Evolutionary conservation across 2,888 invertebrate species (phyloP).

Genomic region (Rhyacophila evoluta): DNA sequence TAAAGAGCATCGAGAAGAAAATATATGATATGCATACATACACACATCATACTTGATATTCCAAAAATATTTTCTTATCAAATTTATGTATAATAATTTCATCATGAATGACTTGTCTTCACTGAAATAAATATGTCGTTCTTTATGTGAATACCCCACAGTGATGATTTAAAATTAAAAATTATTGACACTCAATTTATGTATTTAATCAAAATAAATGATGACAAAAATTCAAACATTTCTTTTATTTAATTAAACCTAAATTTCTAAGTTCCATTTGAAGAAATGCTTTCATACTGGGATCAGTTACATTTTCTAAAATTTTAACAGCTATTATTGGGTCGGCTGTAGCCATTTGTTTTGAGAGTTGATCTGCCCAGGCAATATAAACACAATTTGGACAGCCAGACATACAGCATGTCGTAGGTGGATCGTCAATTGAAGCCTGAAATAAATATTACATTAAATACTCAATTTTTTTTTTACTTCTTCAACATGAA

Average conservation of each 20-base stretch:
- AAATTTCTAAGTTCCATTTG: constrained; percentile 77
- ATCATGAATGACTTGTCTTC: too few relatives aligned
- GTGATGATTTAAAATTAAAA: too few relatives aligned
- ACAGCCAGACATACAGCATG: constrained; percentile 93
- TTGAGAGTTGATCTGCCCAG: constrained; percentile 83
- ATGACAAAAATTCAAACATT: background rate
- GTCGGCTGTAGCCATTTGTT: constrained; percentile 73
- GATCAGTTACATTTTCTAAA: constrained; percentile 81
- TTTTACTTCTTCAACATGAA: too few relatives aligned
- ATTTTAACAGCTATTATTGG: constrained; percentile 79
- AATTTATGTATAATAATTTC: too few relatives aligned
- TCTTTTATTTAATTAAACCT: constrained; percentile 40
- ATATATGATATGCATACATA: too few relatives aligned
- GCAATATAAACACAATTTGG: constrained; percentile 93
- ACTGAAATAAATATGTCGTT: too few relatives aligned
- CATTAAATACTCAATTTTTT: too few relatives aligned
- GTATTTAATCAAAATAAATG: background rate
- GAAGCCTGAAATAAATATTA: constrained; percentile 63
- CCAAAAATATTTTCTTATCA: too few relatives aligned
- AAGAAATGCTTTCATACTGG: constrained; percentile 85
- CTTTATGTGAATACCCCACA: too few relatives aligned
- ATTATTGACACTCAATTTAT: too few relatives aligned
- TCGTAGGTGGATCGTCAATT: constrained; percentile 79
- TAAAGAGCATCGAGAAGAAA: too few relatives aligned
- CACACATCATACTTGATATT: too few relatives aligned